Base-by-base conservation (phyloP, 2,888 invertebrate species). In the Exocentrus adspersus region DNA sequence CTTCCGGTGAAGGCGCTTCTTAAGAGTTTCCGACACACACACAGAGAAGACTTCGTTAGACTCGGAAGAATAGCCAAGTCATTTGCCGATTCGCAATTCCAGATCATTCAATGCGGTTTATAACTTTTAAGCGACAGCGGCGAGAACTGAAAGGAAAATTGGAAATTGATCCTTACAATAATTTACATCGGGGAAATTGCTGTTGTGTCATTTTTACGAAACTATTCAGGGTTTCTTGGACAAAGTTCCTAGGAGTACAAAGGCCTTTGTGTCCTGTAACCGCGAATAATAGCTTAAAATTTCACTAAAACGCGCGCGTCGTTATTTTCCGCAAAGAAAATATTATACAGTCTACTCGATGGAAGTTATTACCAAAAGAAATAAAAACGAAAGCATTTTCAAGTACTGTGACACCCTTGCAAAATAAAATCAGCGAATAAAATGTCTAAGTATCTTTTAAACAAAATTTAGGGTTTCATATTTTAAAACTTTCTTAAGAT, bases 131-230 rank as follows among this genome's bases (percentile, higher is more conserved):
- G 37, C 62, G 66, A 68, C 67, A 69, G 65, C 68, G 62, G 70
- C 63, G 63, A 46, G 42, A 50, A 45, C 57, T 52, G 57, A 64
- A 68, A 69, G 63, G 69, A 62, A 67, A 68, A 72, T 72, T 68
- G 67, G 64, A 66, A 70, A 72, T 68, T 72, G 66, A 70, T 70
- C 68, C 69, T 71, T 69, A 71, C n/a, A n/a, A n/a, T 73, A 74
- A 74, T 75, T 75, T 72, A 70, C 70, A 71, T 71, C 71, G 65
- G 64, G 57, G 69, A 71, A 71, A 59, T 65, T 60, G 37, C 59
- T 60, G 37, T 37, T 37, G 37, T 67, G 66, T 67, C 68, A 69
- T 71, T 71, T 65, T 69, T 60, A 24, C 7, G 57, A 61, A 48
- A 65, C 68, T 67, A 63, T 68, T 67, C 65, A 32, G 9, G 7